Percentiles rank a stretch among this genome's conserved stretches.
Evolutionary conservation across 2,888 invertebrate genomes (phyloP).

Genomic region (Pemphredon lugubris): DNA sequence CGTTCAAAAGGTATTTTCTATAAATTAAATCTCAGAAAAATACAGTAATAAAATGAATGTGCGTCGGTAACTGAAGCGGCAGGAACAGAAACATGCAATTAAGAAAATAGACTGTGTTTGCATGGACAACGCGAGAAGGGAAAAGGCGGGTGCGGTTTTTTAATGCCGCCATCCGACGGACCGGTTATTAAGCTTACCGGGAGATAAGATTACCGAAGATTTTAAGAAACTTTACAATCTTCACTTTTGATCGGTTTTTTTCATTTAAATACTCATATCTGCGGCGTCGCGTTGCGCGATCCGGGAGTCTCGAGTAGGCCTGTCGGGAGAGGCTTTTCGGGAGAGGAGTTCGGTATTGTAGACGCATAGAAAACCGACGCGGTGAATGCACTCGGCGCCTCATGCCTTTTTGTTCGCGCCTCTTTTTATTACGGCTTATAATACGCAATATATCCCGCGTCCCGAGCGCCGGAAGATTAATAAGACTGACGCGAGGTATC

Average conservation of each 20-base stretch:
- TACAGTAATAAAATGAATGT: too few relatives aligned
- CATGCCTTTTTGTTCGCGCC: constrained; percentile 1
- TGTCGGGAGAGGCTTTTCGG: constrained; percentile 48
- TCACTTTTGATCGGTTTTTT: not conserved
- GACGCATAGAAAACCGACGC: constrained; percentile 52
- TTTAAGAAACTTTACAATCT: too few relatives aligned
- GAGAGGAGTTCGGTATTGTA: constrained; percentile 51
- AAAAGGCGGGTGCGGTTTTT: too few relatives aligned
- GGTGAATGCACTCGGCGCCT: constrained; percentile 27
- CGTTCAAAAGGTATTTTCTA: too few relatives aligned
- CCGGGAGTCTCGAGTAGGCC: constrained; percentile 41
- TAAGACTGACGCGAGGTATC: constrained; percentile 56
- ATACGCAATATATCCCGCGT: constrained; percentile 41
- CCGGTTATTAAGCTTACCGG: too few relatives aligned
- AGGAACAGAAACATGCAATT: too few relatives aligned
- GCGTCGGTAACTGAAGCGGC: too few relatives aligned
- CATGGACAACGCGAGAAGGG: too few relatives aligned
- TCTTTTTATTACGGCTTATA: constrained; percentile 51
- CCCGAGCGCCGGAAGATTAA: constrained; percentile 48
- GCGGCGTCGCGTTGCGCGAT: not conserved
- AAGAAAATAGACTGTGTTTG: too few relatives aligned
- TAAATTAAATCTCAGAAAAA: too few relatives aligned
- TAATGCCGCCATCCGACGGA: too few relatives aligned
- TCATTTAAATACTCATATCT: not conserved
- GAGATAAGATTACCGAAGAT: too few relatives aligned